Evolutionary conservation across 2,797 vertebrate species (phyloP), one percentile per base, ranked within the genome.

Genomic region (Scolopax bukidnonensis): DNA sequence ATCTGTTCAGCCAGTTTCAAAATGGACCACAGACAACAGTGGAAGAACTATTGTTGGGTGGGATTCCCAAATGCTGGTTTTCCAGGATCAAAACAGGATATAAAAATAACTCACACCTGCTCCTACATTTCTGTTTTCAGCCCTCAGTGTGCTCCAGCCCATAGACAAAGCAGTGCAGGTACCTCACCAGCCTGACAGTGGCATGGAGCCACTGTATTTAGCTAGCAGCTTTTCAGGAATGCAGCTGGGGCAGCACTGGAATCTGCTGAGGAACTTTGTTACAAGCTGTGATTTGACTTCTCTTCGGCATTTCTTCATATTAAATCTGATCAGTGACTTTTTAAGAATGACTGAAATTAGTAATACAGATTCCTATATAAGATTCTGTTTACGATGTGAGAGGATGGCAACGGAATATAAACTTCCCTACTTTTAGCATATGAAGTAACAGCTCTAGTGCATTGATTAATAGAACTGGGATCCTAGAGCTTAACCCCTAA

Each of bases 191-290:
- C 10, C 1, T 40, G 68, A 36, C 36, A 36, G 36, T 70, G 24
- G 20, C 51, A 9, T 8, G 32, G 43, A 84, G 28, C 50, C 57
- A 70, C 32, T 23, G 2, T 32, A 18, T 70, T 91, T 61, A 75
- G 91, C 17, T 53, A 90, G 84, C 51, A 90, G 89, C 80, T 93
- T 90, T 94, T 70, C 93, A 95, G 93, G 94, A 96, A 95, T 77
- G 96, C 65, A 56, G 61, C 82, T 65, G 30, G 54, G 56, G 69
- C 84, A 88, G 83, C 8, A 0, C 47, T 86, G 76, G 79, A 91
- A 95, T 95, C 84, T 84, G 65, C 76, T 84, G 28, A 64, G 65
- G 73, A 96, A 78, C 76, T 61, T 63, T 12, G 65, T 43, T 81
- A 76, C 73, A 93, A 74, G 85, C 85, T 95, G 76, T 67, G 85